Conservation (phyloP, 2,797 vertebrate genomes). For the Champsocephalus esox region DNA sequence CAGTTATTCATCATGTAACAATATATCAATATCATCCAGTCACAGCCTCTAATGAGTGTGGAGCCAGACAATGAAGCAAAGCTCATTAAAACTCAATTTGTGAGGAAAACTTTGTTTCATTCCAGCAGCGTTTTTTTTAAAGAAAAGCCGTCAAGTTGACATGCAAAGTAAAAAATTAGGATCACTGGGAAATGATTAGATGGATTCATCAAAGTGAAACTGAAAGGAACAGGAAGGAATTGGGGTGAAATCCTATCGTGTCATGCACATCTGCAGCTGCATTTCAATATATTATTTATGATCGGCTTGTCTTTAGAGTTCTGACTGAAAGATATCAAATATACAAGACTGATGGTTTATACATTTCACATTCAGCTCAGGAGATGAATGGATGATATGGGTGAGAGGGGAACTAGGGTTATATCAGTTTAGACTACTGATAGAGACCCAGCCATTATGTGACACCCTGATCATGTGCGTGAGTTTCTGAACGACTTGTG, state of each 20-base stretch:
- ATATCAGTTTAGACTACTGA: neutral
- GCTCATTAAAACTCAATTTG: slow-evolving; percentile 44
- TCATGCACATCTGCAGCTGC: slow-evolving; percentile 40
- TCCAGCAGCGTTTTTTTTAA: slow-evolving; percentile 26
- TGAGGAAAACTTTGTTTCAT: slow-evolving; percentile 9
- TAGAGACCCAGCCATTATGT: slow-evolving; percentile 6
- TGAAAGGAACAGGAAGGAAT: slow-evolving; percentile 5
- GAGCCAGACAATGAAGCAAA: neutral
- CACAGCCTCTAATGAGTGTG: slow-evolving; percentile 14
- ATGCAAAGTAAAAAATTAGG: slow-evolving; percentile 12
- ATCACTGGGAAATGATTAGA: slow-evolving; percentile 41
- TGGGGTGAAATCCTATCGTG: slow-evolving; percentile 21
- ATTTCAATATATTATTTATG: slow-evolving; percentile 55
- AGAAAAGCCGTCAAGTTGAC: slow-evolving; percentile 18
- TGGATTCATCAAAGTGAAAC: slow-evolving; percentile 43
- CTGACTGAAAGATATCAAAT: slow-evolving; percentile 35
- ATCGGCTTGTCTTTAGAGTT: slow-evolving; percentile 19
- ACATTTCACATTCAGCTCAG: slow-evolving; percentile 6
- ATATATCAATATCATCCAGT: slow-evolving; percentile 33
- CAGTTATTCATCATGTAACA: slow-evolving; percentile 28
- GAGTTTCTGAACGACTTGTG: neutral
- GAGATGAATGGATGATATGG: slow-evolving; percentile 23
- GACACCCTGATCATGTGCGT: slow-evolving; percentile 1
- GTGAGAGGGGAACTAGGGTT: neutral
- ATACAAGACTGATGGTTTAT: slow-evolving; percentile 36